phyloP scores from a whole-genome alignment of 2,797 vertebrate species.

The Varecia variegata region DNA sequence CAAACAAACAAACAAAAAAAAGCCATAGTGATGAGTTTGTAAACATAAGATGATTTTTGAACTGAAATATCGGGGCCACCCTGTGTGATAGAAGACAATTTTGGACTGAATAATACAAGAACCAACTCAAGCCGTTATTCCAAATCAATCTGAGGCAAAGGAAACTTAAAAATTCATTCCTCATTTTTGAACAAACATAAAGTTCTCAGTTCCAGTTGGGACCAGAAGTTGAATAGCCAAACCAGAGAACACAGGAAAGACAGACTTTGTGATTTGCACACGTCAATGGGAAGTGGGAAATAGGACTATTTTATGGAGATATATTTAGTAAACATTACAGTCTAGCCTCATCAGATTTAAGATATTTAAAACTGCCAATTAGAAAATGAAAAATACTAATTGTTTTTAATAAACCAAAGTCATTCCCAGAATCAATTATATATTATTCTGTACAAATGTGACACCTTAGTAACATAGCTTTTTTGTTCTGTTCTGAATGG shows the following conservation, averaged over 20 bases:
- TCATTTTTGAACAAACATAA: slow-evolving; percentile 24
- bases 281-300: neutral
- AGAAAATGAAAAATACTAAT: neutral
- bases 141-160: neutral
- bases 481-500: neutral
- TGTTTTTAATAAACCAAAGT: neutral
- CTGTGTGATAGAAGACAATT: neutral
- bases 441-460: neutral
- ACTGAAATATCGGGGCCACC: neutral
- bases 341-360: neutral
- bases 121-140: neutral
- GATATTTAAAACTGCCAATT: neutral
- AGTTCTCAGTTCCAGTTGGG: slow-evolving; percentile 41
- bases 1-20: neutral
- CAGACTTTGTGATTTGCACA: neutral
- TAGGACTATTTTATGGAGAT: neutral
- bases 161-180: neutral
- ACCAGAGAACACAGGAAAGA: neutral
- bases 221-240: neutral
- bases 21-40: neutral
- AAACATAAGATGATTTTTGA: neutral
- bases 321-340: neutral
- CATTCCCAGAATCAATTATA: neutral
- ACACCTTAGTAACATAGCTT: neutral
- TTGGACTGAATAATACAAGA: neutral